Evolutionary conservation across 2,888 invertebrate genomes (phyloP), one percentile per base, ranked within the genome.

Genomic region (Sarcophaga subvicina): DNA sequence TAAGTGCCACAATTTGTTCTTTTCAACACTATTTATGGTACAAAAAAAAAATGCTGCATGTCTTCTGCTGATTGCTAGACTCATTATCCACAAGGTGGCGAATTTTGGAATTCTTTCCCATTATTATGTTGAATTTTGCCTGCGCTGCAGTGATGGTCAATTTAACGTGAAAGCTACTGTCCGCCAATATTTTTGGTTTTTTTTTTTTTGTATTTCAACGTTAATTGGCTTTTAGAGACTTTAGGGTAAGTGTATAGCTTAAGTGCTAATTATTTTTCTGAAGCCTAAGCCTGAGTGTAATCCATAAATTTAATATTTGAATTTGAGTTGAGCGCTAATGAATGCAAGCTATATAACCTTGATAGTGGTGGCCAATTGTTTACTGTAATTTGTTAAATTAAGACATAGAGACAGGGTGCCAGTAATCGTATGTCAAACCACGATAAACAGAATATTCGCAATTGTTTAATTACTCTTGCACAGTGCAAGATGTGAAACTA

Each of bases 1-100:
- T 86, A 81, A 86, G 80, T 86, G 80, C 78, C 62, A 60, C 73
- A 83, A 83, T 80, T 86, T 86, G 80, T 81, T 63, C 69, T 73
- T 85, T 82, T 82, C 79, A 85, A 85, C 82, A 80, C 78, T 78
- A 72, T 83, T 75, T 62, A 27, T 37, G 8, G 37, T 37, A 37
- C 37, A 37, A 37, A 37, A 37, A 17, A 54, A 12, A 54, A 54
- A 14, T 54, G 54, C 17, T 54, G 54, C 54, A 12, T 54, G 54
- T 54, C 54, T 54, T 14, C 54, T 10, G 37, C 54, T 54, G 54
- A 11, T 49, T 49, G 11, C 49, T 6, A 14, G 54, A 22, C 77
- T 77, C 66, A 83, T 83, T 83, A 78, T 72, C 66, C 66, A 67
- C 72, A 83, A 83, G 66, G 71, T 62, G 83, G 60, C 67, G 71